These are phyloP conservation scores for Nemapogon koenigi DNA, from an alignment of 2,888 invertebrate genomes.

Conservation along the genomic window DNA sequence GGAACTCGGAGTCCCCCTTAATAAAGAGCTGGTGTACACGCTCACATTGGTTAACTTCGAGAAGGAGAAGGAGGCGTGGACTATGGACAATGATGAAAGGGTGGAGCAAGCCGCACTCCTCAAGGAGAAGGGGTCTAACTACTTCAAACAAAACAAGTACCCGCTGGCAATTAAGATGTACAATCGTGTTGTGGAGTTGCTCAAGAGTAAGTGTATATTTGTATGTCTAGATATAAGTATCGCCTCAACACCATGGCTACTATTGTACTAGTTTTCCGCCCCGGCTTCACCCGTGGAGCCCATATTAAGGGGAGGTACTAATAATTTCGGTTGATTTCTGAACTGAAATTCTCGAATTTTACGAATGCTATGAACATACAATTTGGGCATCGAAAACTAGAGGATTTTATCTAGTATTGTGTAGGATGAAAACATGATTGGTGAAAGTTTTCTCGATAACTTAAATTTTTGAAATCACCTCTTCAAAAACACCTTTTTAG, in stretches of 20 bases:
- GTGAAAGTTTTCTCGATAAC: too few relatives aligned
- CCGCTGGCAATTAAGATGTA: constrained; percentile 87
- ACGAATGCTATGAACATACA: too few relatives aligned
- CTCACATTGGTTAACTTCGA: constrained; percentile 87
- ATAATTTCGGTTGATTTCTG: too few relatives aligned
- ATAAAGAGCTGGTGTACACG: constrained; percentile 79
- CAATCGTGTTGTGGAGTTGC: constrained; percentile 71
- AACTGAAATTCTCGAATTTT: too few relatives aligned
- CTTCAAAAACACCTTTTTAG: too few relatives aligned
- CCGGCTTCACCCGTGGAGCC: too few relatives aligned
- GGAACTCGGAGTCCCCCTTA: constrained; percentile 77
- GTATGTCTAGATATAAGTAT: not conserved
- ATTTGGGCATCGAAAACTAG: too few relatives aligned
- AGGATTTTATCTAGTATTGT: too few relatives aligned
- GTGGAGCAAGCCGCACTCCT: constrained; percentile 80
- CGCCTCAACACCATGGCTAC: not conserved
- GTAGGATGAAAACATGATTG: too few relatives aligned
- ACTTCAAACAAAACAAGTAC: constrained; percentile 83
- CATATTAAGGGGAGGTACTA: too few relatives aligned
- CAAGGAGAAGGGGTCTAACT: constrained; percentile 91
- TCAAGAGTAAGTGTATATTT: constrained; percentile 44
- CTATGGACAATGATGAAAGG: constrained; percentile 79
- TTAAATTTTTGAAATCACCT: too few relatives aligned
- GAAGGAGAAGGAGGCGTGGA: constrained; percentile 82
- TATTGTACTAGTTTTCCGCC: too few relatives aligned